Conservation (phyloP, 2,113 vertebrate species). For the Tachysurus vachellii region DNA sequence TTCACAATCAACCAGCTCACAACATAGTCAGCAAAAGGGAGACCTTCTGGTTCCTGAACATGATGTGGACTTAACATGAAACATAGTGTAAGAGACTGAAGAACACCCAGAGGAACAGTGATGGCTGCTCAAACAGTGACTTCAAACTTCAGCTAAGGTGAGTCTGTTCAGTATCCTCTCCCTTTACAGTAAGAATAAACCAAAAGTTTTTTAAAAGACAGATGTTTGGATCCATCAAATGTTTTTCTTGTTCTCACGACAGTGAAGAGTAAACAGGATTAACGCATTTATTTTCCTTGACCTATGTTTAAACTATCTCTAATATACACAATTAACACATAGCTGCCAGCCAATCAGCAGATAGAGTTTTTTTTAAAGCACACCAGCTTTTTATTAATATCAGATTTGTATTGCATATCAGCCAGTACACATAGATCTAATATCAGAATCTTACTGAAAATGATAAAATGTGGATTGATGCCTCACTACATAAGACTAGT, state of each 20-base stretch:
- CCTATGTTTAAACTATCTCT: not conserved
- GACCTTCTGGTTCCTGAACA: not conserved
- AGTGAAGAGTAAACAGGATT: not conserved
- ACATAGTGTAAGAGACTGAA: not conserved
- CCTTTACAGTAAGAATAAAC: not conserved
- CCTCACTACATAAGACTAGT: not conserved
- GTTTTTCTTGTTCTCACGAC: not conserved
- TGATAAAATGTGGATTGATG: not conserved
- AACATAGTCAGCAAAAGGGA: constrained; percentile 4
- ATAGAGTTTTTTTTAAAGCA: not conserved
- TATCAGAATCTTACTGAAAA: not conserved
- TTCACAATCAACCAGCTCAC: not conserved
- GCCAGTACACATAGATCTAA: not conserved
- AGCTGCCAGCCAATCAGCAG: not conserved
- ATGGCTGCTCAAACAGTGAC: not conserved
- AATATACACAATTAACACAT: not conserved
- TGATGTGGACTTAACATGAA: not conserved
- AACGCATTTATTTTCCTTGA: not conserved
- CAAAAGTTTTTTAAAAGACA: not conserved
- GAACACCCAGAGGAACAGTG: not conserved
- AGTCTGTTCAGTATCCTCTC: not conserved
- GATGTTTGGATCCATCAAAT: not conserved
- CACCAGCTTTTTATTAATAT: not conserved
- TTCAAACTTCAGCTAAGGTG: not conserved
- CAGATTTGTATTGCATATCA: not conserved